A percentile compares a stretch with the other conserved stretches of the same genome.
Conservation (phyloP, 2,113 vertebrate genomes). For the Pardalotus punctatus region DNA sequence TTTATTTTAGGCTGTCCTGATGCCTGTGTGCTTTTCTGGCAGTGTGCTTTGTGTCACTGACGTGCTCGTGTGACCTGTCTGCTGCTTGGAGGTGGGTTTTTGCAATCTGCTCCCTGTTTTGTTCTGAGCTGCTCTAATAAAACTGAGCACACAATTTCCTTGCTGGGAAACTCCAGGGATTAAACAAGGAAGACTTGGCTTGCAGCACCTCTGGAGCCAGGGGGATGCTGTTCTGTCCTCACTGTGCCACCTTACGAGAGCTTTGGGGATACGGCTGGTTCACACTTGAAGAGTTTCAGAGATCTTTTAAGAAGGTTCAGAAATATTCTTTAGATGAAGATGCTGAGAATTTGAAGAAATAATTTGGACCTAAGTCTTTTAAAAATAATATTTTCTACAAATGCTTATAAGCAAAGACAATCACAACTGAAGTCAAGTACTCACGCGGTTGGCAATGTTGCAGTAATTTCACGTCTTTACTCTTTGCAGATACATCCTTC, state of each 20-base stretch:
- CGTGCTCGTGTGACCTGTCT: not conserved
- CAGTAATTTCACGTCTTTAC: not conserved
- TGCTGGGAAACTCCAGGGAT: not conserved
- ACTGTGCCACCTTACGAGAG: not conserved
- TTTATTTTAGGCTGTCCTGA: not conserved
- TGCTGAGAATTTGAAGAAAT: not conserved
- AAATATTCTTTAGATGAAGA: not conserved
- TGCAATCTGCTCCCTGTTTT: not conserved
- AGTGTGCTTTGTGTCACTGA: not conserved
- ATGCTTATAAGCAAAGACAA: not conserved
- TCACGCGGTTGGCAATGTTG: fast-evolving
- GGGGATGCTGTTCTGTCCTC: not conserved
- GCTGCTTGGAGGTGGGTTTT: not conserved
- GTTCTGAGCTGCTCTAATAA: not conserved
- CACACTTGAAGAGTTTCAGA: not conserved
- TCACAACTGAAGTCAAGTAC: not conserved
- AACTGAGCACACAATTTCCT: not conserved
- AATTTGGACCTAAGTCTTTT: not conserved
- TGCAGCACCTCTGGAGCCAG: not conserved
- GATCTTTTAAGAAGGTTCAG: not conserved
- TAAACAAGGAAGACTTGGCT: not conserved
- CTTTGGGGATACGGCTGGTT: not conserved
- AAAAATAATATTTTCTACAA: not conserved
- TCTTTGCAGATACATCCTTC: not conserved
- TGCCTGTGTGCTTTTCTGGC: not conserved